A percentile compares a stretch with the other conserved stretches of the same genome.
Conservation (phyloP, 1,140 invertebrate genomes). For the Whitmania pigra region DNA sequence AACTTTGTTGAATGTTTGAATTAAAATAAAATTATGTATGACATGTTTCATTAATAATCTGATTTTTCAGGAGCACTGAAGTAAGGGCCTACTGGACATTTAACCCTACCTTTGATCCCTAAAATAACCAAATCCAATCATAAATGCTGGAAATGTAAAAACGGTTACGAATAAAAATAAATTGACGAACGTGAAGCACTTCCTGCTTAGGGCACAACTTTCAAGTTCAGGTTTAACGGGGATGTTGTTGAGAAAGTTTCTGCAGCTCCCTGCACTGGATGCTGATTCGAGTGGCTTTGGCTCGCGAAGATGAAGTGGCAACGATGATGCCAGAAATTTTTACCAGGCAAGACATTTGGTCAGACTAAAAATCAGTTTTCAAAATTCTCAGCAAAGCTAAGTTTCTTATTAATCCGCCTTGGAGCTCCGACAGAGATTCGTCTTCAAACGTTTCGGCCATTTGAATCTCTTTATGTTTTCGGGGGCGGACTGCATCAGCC, state of each 20-base stretch:
- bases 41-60: too few relatives aligned
- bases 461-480: too few relatives aligned
- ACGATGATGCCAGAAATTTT: conserved; percentile 93
- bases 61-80: conserved; percentile 95
- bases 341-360: conserved; percentile 77
- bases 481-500: too few relatives aligned
- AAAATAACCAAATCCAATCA: conserved; percentile 19
- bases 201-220: conserved; percentile 87
- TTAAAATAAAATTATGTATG: too few relatives aligned
- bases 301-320: conserved; percentile 77
- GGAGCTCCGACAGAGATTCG: too few relatives aligned
- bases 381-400: neutral
- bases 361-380: conserved; percentile 55
- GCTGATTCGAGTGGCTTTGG: conserved; percentile 86
- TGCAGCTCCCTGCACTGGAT: conserved; percentile 90
- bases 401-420: too few relatives aligned
- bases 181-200: conserved; percentile 64
- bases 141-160: neutral
- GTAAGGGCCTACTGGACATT: conserved; percentile 93
- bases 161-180: neutral
- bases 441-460: too few relatives aligned
- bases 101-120: conserved; percentile 59
- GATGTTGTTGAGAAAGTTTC: conserved; percentile 74
- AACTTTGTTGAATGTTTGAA: too few relatives aligned
- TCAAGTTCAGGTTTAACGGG: conserved; percentile 86